Base-by-base conservation (phyloP, 2,888 invertebrate genomes). In the Coleophora deauratella region DNA sequence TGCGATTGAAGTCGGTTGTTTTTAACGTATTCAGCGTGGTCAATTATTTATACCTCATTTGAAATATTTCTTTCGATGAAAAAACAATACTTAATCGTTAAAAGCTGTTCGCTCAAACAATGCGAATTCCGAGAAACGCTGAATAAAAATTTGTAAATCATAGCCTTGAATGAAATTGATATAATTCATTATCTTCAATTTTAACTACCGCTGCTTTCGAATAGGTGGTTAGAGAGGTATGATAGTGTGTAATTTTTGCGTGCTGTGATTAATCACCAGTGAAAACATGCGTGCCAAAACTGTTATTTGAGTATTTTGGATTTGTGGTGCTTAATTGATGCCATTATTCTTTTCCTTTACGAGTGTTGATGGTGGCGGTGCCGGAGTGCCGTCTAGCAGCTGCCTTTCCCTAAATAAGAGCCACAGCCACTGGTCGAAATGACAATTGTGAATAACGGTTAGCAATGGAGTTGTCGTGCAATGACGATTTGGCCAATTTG, bases 401-500 rank as follows among this genome's bases (percentile, higher is more conserved):
- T 27, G 10, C 3, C 31, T 9, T 31, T 11, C 31, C 2, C 31
- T 31, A 3, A 11, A 27, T 14, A 45, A 52, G 43, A 47, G 50
- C 56, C 44, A 50, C 55, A 47, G 50, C 56, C 44, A 50, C 55
- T 49, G 46, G 50, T 21, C 6, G 21, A 6, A 21, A 21, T 57
- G 58, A 59, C 54, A 51, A 58, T 62, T 57, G 53, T 51, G 55
- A 50, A 54, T 77, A 77, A 75, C 77, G 75, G 74, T 54, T 52
- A 49, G 52, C 62, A 54, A 66, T 60, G 60, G 49, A 62, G 57
- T 52, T 68, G 66, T 80, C 79, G 80, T 80, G 82, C 70, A 54
- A 59, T 55, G 52, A 68, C 72, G 66, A 78, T 81, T 76, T 75
- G 55, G 54, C 50, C 53, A 66, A 71, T 72, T 78, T 66, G 66